These are phyloP conservation scores for Dolichomitus sp. DNA, from an alignment of 2,888 invertebrate genomes.

Conservation along the genomic window DNA sequence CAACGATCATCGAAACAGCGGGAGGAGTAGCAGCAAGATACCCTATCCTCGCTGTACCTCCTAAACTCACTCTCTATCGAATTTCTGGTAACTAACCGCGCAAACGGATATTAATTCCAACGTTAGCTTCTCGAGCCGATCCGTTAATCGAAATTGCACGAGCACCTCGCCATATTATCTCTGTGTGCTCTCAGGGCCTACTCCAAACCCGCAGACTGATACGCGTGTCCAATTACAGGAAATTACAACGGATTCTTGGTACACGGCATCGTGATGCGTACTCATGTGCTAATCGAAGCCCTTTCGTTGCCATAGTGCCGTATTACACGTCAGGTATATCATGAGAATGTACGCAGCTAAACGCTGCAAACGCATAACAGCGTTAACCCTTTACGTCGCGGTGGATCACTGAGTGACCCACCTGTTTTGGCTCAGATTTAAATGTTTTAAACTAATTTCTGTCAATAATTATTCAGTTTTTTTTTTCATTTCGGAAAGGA, in stretches of 20 bases:
- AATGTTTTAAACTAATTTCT: too few relatives aligned
- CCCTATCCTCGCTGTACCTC: constrained; percentile 34
- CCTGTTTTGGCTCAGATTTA: too few relatives aligned
- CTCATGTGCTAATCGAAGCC: not conserved
- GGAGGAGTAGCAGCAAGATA: not conserved
- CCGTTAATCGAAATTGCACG: constrained; percentile 80
- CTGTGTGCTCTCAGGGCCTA: constrained; percentile 16
- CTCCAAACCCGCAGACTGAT: constrained; percentile 33
- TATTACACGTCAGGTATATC: not conserved
- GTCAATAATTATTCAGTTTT: too few relatives aligned
- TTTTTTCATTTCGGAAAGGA: too few relatives aligned
- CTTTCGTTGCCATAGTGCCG: not conserved
- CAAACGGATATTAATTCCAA: constrained; percentile 82
- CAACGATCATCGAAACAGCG: constrained; percentile 15
- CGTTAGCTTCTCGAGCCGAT: constrained; percentile 76
- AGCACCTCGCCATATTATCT: constrained; percentile 42
- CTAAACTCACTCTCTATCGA: constrained; percentile 74
- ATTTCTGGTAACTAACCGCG: constrained; percentile 77
- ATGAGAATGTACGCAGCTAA: not conserved
- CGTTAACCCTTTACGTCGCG: not conserved
- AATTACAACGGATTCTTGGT: constrained; percentile 66
- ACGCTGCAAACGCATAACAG: not conserved
- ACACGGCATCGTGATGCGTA: constrained; percentile 26
- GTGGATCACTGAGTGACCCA: too few relatives aligned
- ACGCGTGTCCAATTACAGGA: constrained; percentile 62